A percentile compares a stretch with the other conserved stretches of the same genome.
Evolutionary conservation across 1,140 invertebrate genomes (phyloP).

Genomic region (Diuraphis noxia): DNA sequence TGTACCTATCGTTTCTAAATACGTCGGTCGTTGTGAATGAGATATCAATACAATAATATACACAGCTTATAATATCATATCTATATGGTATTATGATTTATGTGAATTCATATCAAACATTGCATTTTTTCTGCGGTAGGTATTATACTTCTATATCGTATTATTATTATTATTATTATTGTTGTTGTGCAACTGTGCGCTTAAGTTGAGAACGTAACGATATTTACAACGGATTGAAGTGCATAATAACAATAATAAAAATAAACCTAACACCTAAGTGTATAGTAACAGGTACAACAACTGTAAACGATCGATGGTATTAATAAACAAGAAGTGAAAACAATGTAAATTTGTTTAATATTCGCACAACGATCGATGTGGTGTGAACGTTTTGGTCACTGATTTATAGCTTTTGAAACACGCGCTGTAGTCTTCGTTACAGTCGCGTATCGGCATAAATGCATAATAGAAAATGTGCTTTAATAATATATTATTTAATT

Average conservation of each 20-base stretch:
- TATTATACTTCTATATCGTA: not conserved
- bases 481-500: not conserved
- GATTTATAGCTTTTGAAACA: not conserved
- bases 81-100: not conserved
- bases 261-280: not conserved
- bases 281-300: not conserved
- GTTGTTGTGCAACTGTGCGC: not conserved
- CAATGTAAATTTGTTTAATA: not conserved
- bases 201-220: not conserved
- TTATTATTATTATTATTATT: not conserved
- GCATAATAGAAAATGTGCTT: not conserved
- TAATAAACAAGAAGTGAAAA: not conserved
- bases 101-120: slow-evolving; percentile 7
- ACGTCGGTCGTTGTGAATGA: not conserved
- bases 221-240: not conserved
- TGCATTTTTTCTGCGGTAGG: not conserved
- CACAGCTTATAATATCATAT: not conserved
- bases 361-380: not conserved
- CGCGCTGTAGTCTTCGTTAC: not conserved
- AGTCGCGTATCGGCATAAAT: not conserved
- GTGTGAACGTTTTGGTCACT: not conserved
- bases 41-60: not conserved
- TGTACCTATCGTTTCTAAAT: not conserved
- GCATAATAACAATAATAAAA: not conserved
- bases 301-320: not conserved